Conservation (phyloP, 2,888 invertebrate genomes). For the Eucera pruinosa region DNA sequence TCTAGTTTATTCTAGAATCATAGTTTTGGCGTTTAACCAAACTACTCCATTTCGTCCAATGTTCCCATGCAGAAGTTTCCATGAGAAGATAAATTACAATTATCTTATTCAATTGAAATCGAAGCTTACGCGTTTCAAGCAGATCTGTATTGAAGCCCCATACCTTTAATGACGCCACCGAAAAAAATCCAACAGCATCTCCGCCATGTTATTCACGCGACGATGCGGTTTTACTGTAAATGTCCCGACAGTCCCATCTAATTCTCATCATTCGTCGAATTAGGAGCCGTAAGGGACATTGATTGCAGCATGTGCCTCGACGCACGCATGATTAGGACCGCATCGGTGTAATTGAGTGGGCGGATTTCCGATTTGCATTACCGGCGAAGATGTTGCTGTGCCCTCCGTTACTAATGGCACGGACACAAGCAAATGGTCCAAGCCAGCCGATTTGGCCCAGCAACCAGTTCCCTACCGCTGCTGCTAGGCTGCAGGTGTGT, state of each 20-base stretch:
- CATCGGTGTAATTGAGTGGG: constrained; percentile 76
- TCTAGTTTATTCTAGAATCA: no score
- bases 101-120: no score
- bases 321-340: constrained; percentile 72
- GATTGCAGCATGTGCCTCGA: constrained; percentile 68
- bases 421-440: constrained; percentile 66
- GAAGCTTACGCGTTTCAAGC: no score
- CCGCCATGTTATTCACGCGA: no score
- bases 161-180: no score
- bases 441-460: constrained; percentile 58
- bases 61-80: no score
- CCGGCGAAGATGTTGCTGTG: constrained; percentile 73
- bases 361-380: constrained; percentile 80
- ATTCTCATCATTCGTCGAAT: constrained; percentile 59
- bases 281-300: constrained; percentile 64
- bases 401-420: constrained; percentile 73
- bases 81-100: no score
- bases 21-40: no score
- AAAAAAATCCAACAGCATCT: no score
- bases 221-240: background rate
- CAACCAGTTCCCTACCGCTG: constrained; percentile 35
- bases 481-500: constrained; percentile 59
- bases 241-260: constrained; percentile 8
- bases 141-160: no score
- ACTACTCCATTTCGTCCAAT: no score